Base-by-base conservation (phyloP, 2,888 invertebrate genomes). In the Labia minor region DNA sequence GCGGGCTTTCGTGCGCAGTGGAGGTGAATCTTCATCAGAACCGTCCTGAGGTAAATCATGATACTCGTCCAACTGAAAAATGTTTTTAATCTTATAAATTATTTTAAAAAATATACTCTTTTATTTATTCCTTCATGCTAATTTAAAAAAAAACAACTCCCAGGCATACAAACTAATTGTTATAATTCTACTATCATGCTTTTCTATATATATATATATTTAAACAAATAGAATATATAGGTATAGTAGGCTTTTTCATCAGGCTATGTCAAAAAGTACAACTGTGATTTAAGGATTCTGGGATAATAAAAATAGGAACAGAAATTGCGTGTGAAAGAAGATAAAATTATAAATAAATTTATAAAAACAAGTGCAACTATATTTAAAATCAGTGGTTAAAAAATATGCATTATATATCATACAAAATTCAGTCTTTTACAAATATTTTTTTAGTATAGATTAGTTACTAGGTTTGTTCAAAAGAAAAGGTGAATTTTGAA, bases 31-130 rank as follows among this genome's bases (percentile, higher is more conserved):
- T 67, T 76, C 76, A 71, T 76, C 76, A 16, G 71, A 61, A 20
- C 67, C 68, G 62, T 70, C 70, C 61, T 70, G 70, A n/a, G 73
- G 73, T 70, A 80, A 76, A 71, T 82, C 82, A 71, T 81, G 81
- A 72, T 79, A 79, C 67, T 80, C 79, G 70, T 81, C 78, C 73
- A 77, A 70, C 79, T 80, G 74, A 66, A 76, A 76, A 69, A 66
- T 68, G 4, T 33, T 3, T 16, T 65, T n/a, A 66, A 19, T n/a
- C 21, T 19, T 26, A 26, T 26, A 26, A 8, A 26, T 26, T 26
- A 8, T 26, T 26, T n/a, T n/a, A n/a, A n/a, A n/a, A n/a, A n/a
- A n/a, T n/a, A n/a, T n/a, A n/a, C n/a, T n/a, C n/a, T n/a, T n/a
- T n/a, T n/a, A n/a, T n/a, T n/a, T n/a, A n/a, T n/a, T n/a, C n/a